Evolutionary conservation across 2,113 vertebrate species (phyloP).

Genomic region (Cettia cetti): DNA sequence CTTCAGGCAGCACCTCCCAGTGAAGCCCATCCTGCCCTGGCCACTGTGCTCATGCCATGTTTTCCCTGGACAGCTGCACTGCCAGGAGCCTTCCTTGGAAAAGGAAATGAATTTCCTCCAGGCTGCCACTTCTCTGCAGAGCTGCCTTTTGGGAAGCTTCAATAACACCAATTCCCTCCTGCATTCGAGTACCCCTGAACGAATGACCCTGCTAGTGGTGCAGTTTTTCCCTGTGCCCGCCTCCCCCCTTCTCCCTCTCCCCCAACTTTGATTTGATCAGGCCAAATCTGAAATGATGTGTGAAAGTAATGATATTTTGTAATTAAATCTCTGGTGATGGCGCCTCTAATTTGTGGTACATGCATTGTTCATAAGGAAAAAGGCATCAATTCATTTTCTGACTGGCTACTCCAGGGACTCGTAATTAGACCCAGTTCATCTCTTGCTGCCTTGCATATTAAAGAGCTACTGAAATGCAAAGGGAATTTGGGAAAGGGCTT

Average conservation of each 20-base stretch:
- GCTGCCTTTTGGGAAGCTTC: slow-evolving; percentile 61
- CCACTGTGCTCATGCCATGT: accelerated
- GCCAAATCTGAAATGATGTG: slow-evolving; percentile 86
- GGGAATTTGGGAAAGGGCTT: slow-evolving; percentile 72
- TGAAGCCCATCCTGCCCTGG: background rate
- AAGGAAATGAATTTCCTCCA: background rate
- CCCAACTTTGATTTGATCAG: slow-evolving; percentile 82
- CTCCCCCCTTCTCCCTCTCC: slow-evolving; percentile 39
- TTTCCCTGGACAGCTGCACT: background rate
- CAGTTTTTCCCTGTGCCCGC: slow-evolving; percentile 58
- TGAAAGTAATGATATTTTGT: slow-evolving; percentile 87
- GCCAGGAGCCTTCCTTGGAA: background rate
- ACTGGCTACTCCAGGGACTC: slow-evolving; percentile 82
- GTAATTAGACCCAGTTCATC: slow-evolving; percentile 82
- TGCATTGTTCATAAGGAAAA: slow-evolving; percentile 85
- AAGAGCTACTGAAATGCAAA: slow-evolving; percentile 80
- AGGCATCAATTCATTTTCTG: slow-evolving; percentile 85
- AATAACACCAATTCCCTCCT: slow-evolving; percentile 26
- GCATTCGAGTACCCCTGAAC: slow-evolving; percentile 60
- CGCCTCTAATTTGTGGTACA: slow-evolving; percentile 81
- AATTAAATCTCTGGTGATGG: slow-evolving; percentile 85
- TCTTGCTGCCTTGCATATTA: slow-evolving; percentile 81
- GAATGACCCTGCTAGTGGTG: slow-evolving; percentile 75
- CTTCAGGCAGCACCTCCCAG: background rate
- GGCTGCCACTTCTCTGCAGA: background rate